Base-by-base conservation (phyloP, 2,888 invertebrate genomes). In the Eupithecia subfuscata region DNA sequence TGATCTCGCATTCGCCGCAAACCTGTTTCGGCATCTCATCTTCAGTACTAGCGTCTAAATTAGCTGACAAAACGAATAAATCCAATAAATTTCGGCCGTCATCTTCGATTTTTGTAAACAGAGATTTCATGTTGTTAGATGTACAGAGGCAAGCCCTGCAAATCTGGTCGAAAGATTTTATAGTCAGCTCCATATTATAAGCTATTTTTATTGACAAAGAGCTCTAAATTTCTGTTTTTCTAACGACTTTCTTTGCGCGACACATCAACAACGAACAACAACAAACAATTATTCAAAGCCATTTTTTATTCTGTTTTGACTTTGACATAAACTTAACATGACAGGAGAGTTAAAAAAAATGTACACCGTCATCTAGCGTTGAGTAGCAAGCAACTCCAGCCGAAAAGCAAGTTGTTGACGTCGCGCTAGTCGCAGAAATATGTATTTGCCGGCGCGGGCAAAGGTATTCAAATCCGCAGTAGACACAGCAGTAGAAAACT, bases 11-110 rank as follows among this genome's bases (percentile, higher is more conserved):
- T 40, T 89, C 89, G 70, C 78, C 79, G 82, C 94, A 95, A 73
- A 95, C 87, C 78, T 92, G 91, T 83, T 91, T 90, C 0, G 94
- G 92, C 64, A 91, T 84, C 74, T 77, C 84, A 80, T 91, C 89
- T 48, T 85, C 87, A 18, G 81, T 78, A 81, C 84, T 85, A 79
- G 92, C 83, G 78, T 87, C 85, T 75, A 90, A 84, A 86, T 91
- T 89, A 30, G 87, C 84, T 34, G 91, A 84, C 82, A 88, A 90
- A 74, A 84, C 82, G 22, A 93, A 83, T 14, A 91, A 81, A 76
- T 92, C 90, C 9, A 83, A 78, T 25, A 93, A 79, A 45, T 84
- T 88, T 7, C 87, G 83, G 48, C 86, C 82, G 40, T 89, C 88
- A 8, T 80, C 84, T 0, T 86, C 86, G 69, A 86, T 79, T 83